Percentiles rank a stretch among this genome's conserved stretches.
These are phyloP conservation scores for Acipenser oxyrinchus DNA, from an alignment of 2,797 vertebrate species.

Conservation along the genomic window DNA sequence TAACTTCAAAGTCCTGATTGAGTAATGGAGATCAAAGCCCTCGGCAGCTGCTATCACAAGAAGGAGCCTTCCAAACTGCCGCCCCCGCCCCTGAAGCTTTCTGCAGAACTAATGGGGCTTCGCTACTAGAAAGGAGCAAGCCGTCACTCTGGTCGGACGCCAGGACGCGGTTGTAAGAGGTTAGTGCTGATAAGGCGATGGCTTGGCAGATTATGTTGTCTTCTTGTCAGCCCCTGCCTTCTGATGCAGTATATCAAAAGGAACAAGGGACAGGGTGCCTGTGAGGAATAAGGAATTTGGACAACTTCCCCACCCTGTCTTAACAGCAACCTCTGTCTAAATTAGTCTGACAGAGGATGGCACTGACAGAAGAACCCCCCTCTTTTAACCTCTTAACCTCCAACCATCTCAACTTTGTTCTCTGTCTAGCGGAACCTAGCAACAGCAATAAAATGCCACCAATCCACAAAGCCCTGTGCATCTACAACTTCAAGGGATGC, in stretches of 20 bases:
- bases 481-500: too few relatives aligned
- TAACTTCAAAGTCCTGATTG: not conserved
- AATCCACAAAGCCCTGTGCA: not conserved
- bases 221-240: conserved; percentile 6
- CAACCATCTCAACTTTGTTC: not conserved
- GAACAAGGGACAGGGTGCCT: not conserved
- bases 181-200: not conserved
- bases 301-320: too few relatives aligned
- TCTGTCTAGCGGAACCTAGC: not conserved
- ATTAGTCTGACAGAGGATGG: too few relatives aligned
- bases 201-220: not conserved
- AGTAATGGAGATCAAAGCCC: not conserved
- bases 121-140: not conserved
- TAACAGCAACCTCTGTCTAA: too few relatives aligned
- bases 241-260: not conserved
- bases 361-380: not conserved
- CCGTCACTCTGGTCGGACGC: not conserved
- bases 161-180: not conserved
- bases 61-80: not conserved
- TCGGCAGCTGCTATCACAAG: not conserved
- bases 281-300: not conserved
- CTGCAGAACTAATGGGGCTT: conserved; percentile 1
- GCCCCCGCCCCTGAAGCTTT: not conserved
- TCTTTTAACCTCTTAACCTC: not conserved
- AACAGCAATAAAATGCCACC: not conserved